Conservation (phyloP, 2,113 vertebrate genomes). For the Neofelis nebulosa region DNA sequence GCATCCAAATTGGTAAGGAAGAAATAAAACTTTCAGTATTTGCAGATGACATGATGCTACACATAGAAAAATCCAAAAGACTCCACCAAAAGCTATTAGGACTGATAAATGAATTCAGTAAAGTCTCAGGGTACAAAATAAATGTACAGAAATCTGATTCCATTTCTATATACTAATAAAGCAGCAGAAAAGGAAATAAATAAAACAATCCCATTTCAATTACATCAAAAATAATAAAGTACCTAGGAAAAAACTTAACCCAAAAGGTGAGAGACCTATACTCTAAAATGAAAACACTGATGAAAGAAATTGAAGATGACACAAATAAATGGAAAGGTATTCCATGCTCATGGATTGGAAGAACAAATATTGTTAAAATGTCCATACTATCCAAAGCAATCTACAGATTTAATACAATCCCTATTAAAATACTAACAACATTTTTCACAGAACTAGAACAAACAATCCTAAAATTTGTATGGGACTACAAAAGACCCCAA, state of each 20-base stretch:
- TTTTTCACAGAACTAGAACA: neutral
- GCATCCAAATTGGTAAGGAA: neutral
- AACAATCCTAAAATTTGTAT: neutral
- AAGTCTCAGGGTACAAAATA: neutral
- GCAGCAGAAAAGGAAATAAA: neutral
- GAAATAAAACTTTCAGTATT: neutral
- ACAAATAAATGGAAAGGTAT: neutral
- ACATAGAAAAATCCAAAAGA: neutral
- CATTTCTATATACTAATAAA: neutral
- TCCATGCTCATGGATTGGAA: neutral
- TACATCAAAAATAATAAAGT: neutral
- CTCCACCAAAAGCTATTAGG: neutral
- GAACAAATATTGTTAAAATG: neutral
- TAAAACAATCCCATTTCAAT: neutral
- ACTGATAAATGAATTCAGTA: neutral
- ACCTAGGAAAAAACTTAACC: neutral
- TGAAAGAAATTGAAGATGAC: neutral
- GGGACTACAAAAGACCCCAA: neutral
- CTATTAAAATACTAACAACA: neutral
- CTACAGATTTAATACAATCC: neutral
- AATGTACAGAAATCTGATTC: neutral
- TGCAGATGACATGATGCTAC: neutral
- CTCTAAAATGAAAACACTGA: neutral
- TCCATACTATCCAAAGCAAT: neutral
- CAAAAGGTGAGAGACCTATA: neutral